These are phyloP conservation scores for Caenorhabditis drosophilae DNA, from an alignment of 2,888 invertebrate species.

Conservation along the genomic window DNA sequence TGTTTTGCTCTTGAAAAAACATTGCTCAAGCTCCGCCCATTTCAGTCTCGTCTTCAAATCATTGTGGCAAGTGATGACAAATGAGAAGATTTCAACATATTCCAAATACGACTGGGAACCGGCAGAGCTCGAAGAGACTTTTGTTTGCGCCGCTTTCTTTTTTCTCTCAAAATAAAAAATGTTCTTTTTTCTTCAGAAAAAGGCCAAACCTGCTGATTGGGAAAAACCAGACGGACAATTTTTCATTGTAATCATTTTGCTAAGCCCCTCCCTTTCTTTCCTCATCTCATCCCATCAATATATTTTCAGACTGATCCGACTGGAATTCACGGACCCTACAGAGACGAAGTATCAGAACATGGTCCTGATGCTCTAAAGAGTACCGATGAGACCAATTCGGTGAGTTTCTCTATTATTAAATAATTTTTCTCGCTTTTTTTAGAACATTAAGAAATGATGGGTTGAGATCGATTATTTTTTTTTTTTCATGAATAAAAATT, in stretches of 20 bases:
- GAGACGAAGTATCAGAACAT: too few species aligned
- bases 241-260: slow-evolving; percentile 7
- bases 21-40: neutral
- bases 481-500: too few species aligned
- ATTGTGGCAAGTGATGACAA: slow-evolving; percentile 26
- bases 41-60: slow-evolving; percentile 31
- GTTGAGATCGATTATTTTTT: too few species aligned
- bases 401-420: too few species aligned
- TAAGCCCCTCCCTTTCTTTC: neutral
- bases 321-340: slow-evolving; percentile 17
- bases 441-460: too few species aligned
- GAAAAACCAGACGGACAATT: slow-evolving; percentile 22
- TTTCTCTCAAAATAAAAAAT: neutral
- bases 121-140: slow-evolving; percentile 14
- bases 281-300: neutral
- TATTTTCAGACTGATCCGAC: slow-evolving; percentile 8
- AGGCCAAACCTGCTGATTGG: slow-evolving; percentile 25
- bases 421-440: too few species aligned
- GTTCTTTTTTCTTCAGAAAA: slow-evolving; percentile 10
- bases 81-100: slow-evolving; percentile 9
- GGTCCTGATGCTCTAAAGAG: too few species aligned
- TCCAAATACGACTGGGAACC: slow-evolving; percentile 30
- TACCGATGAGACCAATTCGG: too few species aligned
- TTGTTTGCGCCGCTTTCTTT: neutral
- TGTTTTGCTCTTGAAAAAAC: slow-evolving; percentile 12